Base-by-base conservation (phyloP, 2,113 vertebrate species). In the Myrmophylax atrothorax region DNA sequence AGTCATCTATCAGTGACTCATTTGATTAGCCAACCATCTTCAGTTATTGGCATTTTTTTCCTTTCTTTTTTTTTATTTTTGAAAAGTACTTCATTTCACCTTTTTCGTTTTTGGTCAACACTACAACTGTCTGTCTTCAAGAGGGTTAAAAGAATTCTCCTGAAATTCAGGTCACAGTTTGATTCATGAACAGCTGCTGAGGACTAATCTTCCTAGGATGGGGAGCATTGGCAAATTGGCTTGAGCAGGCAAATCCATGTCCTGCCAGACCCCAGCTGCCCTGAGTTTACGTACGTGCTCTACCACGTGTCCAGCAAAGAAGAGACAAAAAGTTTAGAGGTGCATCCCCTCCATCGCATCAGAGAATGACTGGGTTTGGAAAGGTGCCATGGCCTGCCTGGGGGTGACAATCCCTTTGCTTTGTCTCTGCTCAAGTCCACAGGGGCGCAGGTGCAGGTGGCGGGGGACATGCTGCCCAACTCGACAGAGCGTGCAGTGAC, bases 371-470 rank as follows among this genome's bases (percentile, higher is more conserved):
- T 23, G 44, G 24, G 4, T 69, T 70, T 29, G 7, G 18, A 47
- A 50, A 46, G 22, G 47, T 14, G 24, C 47, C 8, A 1, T 22
- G 56, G 19, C 35, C 68, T 82, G n/a, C 75, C 29, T 4, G 1
- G 31, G 2, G 7, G 19, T 96, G 63, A 95, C 60, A 0, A 16
- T 91, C 31, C 63, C 44, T 84, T 56, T 8, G 58, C 85, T 89
- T 29, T 78, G 60, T 90, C 82, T 84, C 49, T 83, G 80, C 89
- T 97, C 46, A 96, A 99, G 99, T 99, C 98, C 96, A 99, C 99
- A 97, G 99, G 99, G 60, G 99, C 99, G 56, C 99, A 99, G 98
- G 99, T 99, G 96, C 99, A 99, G 98, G 99, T 99, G 56, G 99
- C 99, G 12, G 99, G 99, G 87, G 99, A 99, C 97, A 98, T 99